Evolutionary conservation across 2,888 invertebrate genomes (phyloP).

Genomic region (Heliothis peltigera): DNA sequence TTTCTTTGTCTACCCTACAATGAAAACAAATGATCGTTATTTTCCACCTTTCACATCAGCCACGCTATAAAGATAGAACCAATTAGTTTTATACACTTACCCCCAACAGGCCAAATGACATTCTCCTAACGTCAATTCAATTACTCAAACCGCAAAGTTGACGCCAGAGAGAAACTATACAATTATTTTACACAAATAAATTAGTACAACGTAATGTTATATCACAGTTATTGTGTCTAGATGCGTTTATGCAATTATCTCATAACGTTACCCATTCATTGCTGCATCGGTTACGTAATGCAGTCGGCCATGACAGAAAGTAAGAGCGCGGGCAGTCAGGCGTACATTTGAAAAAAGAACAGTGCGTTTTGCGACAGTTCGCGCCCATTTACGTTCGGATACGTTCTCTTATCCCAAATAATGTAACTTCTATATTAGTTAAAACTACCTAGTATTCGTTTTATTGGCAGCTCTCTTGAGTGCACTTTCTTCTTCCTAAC

Average conservation of each 20-base stretch:
- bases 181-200: slow-evolving; percentile 49
- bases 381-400: slow-evolving; percentile 46
- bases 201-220: slow-evolving; percentile 52
- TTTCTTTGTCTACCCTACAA: slow-evolving; percentile 8
- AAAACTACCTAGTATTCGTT: background rate
- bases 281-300: slow-evolving; percentile 77
- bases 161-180: slow-evolving; percentile 46
- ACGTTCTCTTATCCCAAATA: slow-evolving; percentile 33
- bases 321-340: slow-evolving; percentile 79
- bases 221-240: slow-evolving; percentile 53
- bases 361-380: slow-evolving; percentile 65
- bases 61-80: slow-evolving; percentile 25
- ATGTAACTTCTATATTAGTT: background rate
- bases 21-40: slow-evolving; percentile 30
- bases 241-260: slow-evolving; percentile 62
- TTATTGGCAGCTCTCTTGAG: background rate
- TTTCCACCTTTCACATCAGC: slow-evolving; percentile 28
- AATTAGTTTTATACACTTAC: slow-evolving; percentile 28
- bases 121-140: slow-evolving; percentile 36
- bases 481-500: slow-evolving; percentile 4
- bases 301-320: slow-evolving; percentile 80
- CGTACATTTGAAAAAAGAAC: slow-evolving; percentile 72
- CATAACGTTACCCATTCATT: slow-evolving; percentile 72
- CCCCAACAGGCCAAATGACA: slow-evolving; percentile 19
- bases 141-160: slow-evolving; percentile 48